phyloP scores from a whole-genome alignment of 2,888 invertebrate species.

The Campaea margaritaria region DNA sequence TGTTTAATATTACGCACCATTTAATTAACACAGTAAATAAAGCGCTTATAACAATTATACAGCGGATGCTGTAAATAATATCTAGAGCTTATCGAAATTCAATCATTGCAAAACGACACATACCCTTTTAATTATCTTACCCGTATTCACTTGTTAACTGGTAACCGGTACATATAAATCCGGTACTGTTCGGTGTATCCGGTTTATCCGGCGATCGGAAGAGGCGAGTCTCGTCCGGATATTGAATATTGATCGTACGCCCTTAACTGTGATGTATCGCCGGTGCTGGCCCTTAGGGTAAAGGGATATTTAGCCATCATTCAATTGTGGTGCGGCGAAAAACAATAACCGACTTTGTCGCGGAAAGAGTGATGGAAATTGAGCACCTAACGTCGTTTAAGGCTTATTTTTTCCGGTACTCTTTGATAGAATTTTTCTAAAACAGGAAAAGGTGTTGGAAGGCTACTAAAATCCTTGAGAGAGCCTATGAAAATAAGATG shows the following conservation, averaged over 20 bases:
- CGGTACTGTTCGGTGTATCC: slow-evolving; percentile 68
- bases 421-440: too few species aligned
- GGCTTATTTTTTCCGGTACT: background rate
- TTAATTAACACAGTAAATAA: background rate
- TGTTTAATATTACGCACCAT: background rate
- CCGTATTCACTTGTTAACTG: slow-evolving; percentile 41
- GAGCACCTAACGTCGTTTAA: slow-evolving; percentile 2
- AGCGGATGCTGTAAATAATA: background rate
- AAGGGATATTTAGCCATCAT: slow-evolving; percentile 73
- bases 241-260: slow-evolving; percentile 84
- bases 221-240: slow-evolving; percentile 81
- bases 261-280: slow-evolving; percentile 82
- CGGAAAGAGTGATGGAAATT: slow-evolving; percentile 17
- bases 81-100: background rate
- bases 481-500: too few species aligned
- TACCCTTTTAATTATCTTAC: slow-evolving; percentile 37
- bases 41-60: background rate
- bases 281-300: slow-evolving; percentile 70
- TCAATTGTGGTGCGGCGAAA: slow-evolving; percentile 61
- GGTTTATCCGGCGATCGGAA: slow-evolving; percentile 77
- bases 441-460: too few species aligned
- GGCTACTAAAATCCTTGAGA: too few species aligned
- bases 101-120: slow-evolving; percentile 12
- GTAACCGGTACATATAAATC: slow-evolving; percentile 53
- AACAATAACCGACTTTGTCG: slow-evolving; percentile 38